Evolutionary conservation across 2,888 invertebrate species (phyloP).

Genomic region (Metacarcinus magister): DNA sequence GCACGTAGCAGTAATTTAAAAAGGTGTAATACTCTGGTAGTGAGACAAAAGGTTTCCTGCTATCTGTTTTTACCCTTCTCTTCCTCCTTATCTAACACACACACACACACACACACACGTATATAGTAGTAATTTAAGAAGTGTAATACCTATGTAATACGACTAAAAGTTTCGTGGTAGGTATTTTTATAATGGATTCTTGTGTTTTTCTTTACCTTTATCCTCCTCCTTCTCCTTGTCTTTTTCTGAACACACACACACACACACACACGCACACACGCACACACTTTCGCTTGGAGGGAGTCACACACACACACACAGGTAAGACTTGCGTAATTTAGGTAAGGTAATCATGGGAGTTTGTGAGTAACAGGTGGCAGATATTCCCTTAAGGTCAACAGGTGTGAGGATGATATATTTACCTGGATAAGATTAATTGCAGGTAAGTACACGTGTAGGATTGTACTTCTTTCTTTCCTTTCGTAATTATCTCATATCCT

Average conservation of each 20-base stretch:
- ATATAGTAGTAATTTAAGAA: background rate
- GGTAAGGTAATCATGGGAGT: background rate
- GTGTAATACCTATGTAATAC: background rate
- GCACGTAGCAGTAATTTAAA: background rate
- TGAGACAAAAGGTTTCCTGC: background rate
- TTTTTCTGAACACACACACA: background rate
- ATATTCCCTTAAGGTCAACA: background rate
- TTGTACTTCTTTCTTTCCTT: background rate
- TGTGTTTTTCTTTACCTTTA: too few relatives aligned
- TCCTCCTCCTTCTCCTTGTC: too few relatives aligned
- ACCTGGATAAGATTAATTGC: background rate
- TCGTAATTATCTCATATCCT: too few relatives aligned
- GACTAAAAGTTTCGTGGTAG: background rate
- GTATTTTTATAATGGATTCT: background rate
- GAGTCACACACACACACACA: background rate
- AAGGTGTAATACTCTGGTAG: background rate
- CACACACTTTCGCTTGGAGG: background rate
- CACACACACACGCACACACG: too few relatives aligned
- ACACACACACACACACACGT: background rate
- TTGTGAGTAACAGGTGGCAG: background rate
- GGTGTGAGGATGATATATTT: slow-evolving; percentile 14
- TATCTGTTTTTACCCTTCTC: background rate
- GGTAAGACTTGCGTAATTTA: background rate
- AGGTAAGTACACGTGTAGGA: background rate
- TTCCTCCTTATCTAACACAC: background rate